Conservation (phyloP, 1,140 invertebrate species). For the Trypoxylus dichotomus region DNA sequence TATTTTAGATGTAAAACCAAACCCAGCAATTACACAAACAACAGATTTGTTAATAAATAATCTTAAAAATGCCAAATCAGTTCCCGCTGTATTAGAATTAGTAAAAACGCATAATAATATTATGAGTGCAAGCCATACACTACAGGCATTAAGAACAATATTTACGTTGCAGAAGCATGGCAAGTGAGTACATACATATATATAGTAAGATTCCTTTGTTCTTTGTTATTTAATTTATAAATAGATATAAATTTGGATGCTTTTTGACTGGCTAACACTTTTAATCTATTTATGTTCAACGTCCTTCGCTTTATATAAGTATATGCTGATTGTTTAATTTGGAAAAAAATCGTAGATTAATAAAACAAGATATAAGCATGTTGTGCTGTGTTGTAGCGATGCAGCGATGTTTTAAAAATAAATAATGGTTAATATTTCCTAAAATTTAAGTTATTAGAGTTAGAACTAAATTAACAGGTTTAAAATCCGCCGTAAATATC, state of each 20-base stretch:
- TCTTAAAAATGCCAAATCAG: constrained; percentile 41
- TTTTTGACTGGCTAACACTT: not conserved
- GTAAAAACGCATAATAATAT: constrained; percentile 42
- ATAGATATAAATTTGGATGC: constrained; percentile 6
- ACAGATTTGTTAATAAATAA: constrained; percentile 42
- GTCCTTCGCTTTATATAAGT: constrained; percentile 11
- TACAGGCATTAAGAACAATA: constrained; percentile 44
- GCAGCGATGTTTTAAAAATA: no score
- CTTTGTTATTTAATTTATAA: constrained; percentile 28
- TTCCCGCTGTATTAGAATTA: constrained; percentile 40
- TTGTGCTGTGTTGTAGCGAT: no score
- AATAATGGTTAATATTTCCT: no score
- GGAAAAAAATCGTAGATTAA: no score
- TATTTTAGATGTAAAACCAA: constrained; percentile 7
- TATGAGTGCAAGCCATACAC: constrained; percentile 46
- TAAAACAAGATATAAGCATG: no score
- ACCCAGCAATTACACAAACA: not conserved
- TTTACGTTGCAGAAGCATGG: constrained; percentile 46
- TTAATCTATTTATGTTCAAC: not conserved
- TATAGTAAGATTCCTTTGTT: constrained; percentile 6
- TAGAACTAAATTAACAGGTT: no score
- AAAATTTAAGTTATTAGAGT: no score
- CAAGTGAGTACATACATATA: constrained; percentile 36
- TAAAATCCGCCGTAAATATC: no score
- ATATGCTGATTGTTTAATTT: constrained; percentile 30